A percentile compares a stretch with the other conserved stretches of the same genome.
phyloP scores from a whole-genome alignment of 2,797 vertebrate genomes.

The Centroberyx gerrardi region DNA sequence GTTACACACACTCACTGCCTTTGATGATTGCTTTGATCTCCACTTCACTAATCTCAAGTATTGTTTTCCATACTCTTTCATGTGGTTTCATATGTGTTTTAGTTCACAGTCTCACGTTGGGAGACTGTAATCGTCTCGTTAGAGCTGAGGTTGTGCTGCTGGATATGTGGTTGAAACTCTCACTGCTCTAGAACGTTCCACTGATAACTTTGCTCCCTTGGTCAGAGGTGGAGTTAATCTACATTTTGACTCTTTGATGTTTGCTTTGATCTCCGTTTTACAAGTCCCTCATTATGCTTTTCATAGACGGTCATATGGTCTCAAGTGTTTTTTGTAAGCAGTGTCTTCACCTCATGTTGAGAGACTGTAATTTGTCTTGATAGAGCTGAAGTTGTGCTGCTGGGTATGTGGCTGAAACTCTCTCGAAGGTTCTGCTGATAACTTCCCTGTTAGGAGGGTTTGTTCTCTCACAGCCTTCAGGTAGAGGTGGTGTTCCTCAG shows the following conservation, averaged over 20 bases:
- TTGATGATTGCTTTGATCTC: conserved; percentile 48
- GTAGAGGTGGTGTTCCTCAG: too few relatives aligned
- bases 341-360: too few relatives aligned
- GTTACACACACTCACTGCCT: conserved; percentile 2
- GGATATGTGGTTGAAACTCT: not conserved
- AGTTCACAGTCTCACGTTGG: not conserved
- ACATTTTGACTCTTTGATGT: conserved; percentile 48
- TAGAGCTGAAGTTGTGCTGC: conserved; percentile 6
- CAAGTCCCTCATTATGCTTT: conserved; percentile 24
- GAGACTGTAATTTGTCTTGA: not conserved
- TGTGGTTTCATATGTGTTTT: not conserved
- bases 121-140: not conserved
- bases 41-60: conserved; percentile 2
- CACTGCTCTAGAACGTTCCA: too few relatives aligned
- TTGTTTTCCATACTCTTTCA: conserved; percentile 31
- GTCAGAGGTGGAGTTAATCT: conserved; percentile 40
- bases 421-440: not conserved
- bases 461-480: too few relatives aligned
- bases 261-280: conserved; percentile 39
- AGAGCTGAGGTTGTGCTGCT: not conserved
- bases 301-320: not conserved
- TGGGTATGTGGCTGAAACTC: conserved; percentile 8
- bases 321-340: too few relatives aligned
- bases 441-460: too few relatives aligned
- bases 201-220: conserved; percentile 10